phyloP scores from a whole-genome alignment of 1,140 invertebrate genomes.

The Hylyphantes graminicola region DNA sequence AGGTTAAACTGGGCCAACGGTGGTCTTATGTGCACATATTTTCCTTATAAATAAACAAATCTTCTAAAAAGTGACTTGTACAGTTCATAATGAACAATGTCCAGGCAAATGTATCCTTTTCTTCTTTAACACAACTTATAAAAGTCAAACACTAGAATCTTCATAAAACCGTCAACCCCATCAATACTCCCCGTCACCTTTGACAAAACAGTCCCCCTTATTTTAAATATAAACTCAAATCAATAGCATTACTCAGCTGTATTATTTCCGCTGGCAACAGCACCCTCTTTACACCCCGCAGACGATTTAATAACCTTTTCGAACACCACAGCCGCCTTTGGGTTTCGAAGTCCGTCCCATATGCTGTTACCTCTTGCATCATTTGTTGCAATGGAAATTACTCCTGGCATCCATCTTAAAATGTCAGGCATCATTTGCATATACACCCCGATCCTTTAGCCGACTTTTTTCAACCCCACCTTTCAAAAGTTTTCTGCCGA shows the following conservation, averaged over 20 bases:
- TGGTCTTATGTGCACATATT: too few relatives aligned
- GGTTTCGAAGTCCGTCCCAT: neutral
- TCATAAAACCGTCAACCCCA: too few relatives aligned
- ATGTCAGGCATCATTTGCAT: constrained; percentile 44
- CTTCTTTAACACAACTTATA: too few relatives aligned
- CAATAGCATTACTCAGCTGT: constrained; percentile 10
- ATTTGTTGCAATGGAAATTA: constrained; percentile 19
- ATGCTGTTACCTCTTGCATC: constrained; percentile 11
- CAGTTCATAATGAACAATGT: too few relatives aligned
- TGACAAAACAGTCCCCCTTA: too few relatives aligned
- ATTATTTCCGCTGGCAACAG: constrained; percentile 32
- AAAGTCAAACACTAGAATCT: too few relatives aligned
- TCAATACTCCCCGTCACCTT: too few relatives aligned
- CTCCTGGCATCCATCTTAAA: constrained; percentile 19
- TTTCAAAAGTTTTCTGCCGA: constrained; percentile 33
- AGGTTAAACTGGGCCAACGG: too few relatives aligned
- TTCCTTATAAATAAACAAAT: too few relatives aligned
- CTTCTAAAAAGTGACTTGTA: too few relatives aligned
- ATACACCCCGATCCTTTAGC: neutral
- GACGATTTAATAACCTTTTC: neutral
- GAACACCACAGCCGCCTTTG: neutral
- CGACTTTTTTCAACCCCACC: neutral
- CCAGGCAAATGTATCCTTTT: too few relatives aligned
- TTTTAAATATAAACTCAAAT: constrained; percentile 1
- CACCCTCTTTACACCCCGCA: neutral